A percentile compares a stretch with the other conserved stretches of the same genome.
Evolutionary conservation across 2,113 vertebrate species (phyloP).

Genomic region (Acanthochromis polyacanthus): DNA sequence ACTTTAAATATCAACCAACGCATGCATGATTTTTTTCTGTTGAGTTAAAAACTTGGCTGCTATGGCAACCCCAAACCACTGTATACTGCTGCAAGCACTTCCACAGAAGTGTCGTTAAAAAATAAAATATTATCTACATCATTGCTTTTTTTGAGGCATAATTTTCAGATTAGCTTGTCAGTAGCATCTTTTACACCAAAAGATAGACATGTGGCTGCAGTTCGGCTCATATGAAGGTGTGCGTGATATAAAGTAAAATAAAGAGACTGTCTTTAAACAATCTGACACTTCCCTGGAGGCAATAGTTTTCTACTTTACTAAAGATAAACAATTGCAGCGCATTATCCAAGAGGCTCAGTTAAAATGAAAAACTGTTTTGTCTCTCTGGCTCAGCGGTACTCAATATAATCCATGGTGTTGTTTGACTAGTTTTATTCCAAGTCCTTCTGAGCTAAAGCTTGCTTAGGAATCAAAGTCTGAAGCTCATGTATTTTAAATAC

Average conservation of each 20-base stretch:
- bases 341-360: conserved; percentile 36
- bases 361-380: conserved; percentile 31
- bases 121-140: conserved; percentile 49
- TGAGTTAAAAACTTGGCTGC: conserved; percentile 44
- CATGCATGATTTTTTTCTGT: conserved; percentile 7
- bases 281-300: conserved; percentile 28
- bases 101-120: conserved; percentile 41
- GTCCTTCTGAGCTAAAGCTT: conserved; percentile 31
- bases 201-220: conserved; percentile 49
- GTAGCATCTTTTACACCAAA: conserved; percentile 32
- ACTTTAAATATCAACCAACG: conserved; percentile 5
- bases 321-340: conserved; percentile 22
- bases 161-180: conserved; percentile 41
- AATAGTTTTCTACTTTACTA: conserved; percentile 24
- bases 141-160: conserved; percentile 29
- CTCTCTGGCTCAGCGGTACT: conserved; percentile 23
- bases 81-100: conserved; percentile 29
- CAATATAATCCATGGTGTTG: conserved; percentile 44
- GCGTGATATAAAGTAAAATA: conserved; percentile 23
- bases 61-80: conserved; percentile 4
- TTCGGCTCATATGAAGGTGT: conserved; percentile 46
- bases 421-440: conserved; percentile 59
- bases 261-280: conserved; percentile 36
- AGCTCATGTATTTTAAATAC: conserved; percentile 26
- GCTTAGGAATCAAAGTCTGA: conserved; percentile 29